phyloP scores from a whole-genome alignment of 2,888 invertebrate genomes.

The Willowsia nigromaculata region DNA sequence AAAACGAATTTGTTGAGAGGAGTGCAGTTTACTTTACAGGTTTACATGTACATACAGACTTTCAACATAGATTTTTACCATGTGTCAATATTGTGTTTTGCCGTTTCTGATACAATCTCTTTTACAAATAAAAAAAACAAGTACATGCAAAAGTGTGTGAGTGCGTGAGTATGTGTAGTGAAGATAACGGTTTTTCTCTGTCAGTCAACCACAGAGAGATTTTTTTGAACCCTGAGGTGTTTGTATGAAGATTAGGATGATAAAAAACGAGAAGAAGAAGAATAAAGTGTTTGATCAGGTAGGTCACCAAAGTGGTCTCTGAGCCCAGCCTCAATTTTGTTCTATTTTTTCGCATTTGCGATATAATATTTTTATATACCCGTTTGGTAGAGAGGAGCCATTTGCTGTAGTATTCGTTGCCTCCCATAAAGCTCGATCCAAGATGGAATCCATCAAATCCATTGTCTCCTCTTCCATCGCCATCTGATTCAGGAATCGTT shows the following conservation, averaged over 20 bases:
- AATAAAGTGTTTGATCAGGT: neutral
- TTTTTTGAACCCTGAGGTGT: slow-evolving; percentile 11
- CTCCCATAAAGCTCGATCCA: slow-evolving; percentile 68
- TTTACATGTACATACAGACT: neutral
- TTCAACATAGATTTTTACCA: neutral
- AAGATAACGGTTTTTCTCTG: neutral
- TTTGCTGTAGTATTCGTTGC: neutral
- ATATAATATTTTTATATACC: too few species aligned
- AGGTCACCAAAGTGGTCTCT: neutral
- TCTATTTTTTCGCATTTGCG: slow-evolving; percentile 31
- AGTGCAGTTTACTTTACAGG: neutral
- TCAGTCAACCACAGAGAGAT: neutral
- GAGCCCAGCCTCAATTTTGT: neutral
- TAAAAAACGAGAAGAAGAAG: neutral
- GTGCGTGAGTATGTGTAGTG: neutral
- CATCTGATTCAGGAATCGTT: slow-evolving; percentile 50
- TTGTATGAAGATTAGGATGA: slow-evolving; percentile 26
- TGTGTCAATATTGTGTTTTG: neutral
- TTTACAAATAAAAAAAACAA: neutral
- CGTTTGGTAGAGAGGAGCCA: slow-evolving; percentile 38
- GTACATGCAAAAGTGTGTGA: neutral
- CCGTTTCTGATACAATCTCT: neutral
- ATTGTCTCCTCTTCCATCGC: slow-evolving; percentile 59
- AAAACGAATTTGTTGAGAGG: neutral
- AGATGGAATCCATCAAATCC: slow-evolving; percentile 66